Conservation (phyloP, 2,888 invertebrate species). For the Drosophila emarginata region DNA sequence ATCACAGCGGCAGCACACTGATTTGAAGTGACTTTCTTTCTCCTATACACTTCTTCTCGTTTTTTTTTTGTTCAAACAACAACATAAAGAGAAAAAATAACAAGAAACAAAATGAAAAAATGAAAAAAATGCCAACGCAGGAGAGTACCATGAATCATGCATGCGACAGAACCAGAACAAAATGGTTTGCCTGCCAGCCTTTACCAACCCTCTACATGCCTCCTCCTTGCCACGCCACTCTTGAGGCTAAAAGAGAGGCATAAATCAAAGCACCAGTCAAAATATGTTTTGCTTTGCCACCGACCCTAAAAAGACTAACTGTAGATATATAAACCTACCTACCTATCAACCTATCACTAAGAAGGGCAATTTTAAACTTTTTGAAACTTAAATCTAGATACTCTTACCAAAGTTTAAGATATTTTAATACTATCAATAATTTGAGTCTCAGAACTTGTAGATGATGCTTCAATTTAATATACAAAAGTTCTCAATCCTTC, state of each 20-base stretch:
- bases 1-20: conserved; percentile 59
- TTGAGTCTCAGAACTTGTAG: neutral
- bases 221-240: neutral
- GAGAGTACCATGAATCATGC: conserved; percentile 68
- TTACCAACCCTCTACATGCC: neutral
- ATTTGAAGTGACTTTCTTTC: conserved; percentile 66
- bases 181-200: conserved; percentile 28
- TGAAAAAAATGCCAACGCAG: conserved; percentile 11
- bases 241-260: conserved; percentile 29
- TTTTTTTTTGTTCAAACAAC: conserved; percentile 15
- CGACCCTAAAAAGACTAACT: conserved; percentile 31
- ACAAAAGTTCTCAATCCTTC: too few species aligned
- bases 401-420: neutral
- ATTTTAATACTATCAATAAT: neutral
- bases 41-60: neutral
- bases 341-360: neutral
- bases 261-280: conserved; percentile 69
- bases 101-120: conserved; percentile 9
- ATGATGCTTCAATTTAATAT: neutral
- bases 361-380: neutral
- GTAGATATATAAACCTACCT: conserved; percentile 17
- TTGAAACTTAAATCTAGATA: neutral
- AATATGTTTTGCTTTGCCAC: conserved; percentile 64
- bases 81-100: conserved; percentile 3
- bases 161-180: conserved; percentile 61